Percentiles rank a stretch among this genome's conserved stretches.
Conservation (phyloP, 2,888 invertebrate species). For the Tridacna crocea region DNA sequence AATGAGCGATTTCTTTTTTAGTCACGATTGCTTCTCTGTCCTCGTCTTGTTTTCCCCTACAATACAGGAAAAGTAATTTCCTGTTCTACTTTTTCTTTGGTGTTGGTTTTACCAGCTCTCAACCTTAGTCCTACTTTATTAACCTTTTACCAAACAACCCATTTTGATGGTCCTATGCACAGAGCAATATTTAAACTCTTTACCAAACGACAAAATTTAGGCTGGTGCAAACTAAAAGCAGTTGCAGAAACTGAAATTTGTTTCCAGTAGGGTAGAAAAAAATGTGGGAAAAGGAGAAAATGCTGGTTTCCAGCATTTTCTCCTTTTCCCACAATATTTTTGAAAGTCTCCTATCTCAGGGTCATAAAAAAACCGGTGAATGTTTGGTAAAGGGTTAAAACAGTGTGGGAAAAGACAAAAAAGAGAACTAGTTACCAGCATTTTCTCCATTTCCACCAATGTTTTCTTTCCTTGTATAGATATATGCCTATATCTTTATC, state of each 20-base stretch:
- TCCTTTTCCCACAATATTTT: neutral
- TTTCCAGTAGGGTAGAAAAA: neutral
- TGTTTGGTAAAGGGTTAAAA: neutral
- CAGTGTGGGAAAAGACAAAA: neutral
- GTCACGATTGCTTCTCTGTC: too few relatives aligned
- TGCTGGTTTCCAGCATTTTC: neutral
- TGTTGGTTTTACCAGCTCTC: too few relatives aligned
- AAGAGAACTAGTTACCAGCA: neutral
- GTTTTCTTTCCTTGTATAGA: neutral
- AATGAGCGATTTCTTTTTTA: too few relatives aligned
- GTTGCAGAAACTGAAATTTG: too few relatives aligned
- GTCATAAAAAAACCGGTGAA: neutral
- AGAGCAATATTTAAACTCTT: too few relatives aligned
- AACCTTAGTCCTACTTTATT: too few relatives aligned
- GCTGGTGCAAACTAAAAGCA: neutral
- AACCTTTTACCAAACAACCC: too few relatives aligned
- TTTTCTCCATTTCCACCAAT: neutral
- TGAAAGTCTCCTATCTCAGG: neutral
- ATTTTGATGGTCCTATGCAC: too few relatives aligned
- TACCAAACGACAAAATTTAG: neutral
- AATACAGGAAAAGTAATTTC: too few relatives aligned
- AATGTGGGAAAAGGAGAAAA: neutral
- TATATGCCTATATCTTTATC: neutral
- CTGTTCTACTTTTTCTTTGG: too few relatives aligned
- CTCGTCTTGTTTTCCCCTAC: too few relatives aligned